A percentile compares a stretch with the other conserved stretches of the same genome.
Evolutionary conservation across 2,888 invertebrate species (phyloP).

Genomic region (Willowsia nigromaculata): DNA sequence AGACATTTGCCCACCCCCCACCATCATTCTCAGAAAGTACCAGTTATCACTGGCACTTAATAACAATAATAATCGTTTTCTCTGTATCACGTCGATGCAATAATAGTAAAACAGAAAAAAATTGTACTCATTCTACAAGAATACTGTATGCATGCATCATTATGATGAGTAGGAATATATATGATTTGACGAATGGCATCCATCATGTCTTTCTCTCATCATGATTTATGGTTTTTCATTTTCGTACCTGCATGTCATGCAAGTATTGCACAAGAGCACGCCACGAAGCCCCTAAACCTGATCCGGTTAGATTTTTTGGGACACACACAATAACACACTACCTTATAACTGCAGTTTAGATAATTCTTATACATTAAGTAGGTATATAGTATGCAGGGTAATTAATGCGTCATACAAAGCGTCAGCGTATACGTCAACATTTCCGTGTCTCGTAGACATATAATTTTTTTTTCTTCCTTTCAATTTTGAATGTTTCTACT

Average conservation of each 20-base stretch:
- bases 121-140: slow-evolving; percentile 7
- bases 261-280: slow-evolving; percentile 5
- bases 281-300: slow-evolving; percentile 29
- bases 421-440: too few relatives aligned
- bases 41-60: too few relatives aligned
- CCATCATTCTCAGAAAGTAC: too few relatives aligned
- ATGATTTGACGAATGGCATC: slow-evolving; percentile 11
- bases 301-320: slow-evolving; percentile 35
- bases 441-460: slow-evolving; percentile 10
- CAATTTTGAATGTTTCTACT: background rate
- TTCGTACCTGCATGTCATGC: slow-evolving; percentile 15
- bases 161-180: slow-evolving; percentile 19
- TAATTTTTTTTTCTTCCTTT: background rate
- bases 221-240: slow-evolving; percentile 38
- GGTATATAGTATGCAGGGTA: background rate
- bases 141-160: background rate
- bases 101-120: slow-evolving; percentile 16
- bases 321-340: slow-evolving; percentile 7
- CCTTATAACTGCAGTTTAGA: slow-evolving; percentile 25
- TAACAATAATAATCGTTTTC: slow-evolving; percentile 41
- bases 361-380: background rate
- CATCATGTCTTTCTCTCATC: background rate
- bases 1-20: slow-evolving; percentile 66
- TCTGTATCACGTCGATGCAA: slow-evolving; percentile 39
- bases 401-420: background rate